A percentile compares a stretch with the other conserved stretches of the same genome.
phyloP scores from a whole-genome alignment of 1,140 invertebrate genomes.

The Hyles vespertilio region DNA sequence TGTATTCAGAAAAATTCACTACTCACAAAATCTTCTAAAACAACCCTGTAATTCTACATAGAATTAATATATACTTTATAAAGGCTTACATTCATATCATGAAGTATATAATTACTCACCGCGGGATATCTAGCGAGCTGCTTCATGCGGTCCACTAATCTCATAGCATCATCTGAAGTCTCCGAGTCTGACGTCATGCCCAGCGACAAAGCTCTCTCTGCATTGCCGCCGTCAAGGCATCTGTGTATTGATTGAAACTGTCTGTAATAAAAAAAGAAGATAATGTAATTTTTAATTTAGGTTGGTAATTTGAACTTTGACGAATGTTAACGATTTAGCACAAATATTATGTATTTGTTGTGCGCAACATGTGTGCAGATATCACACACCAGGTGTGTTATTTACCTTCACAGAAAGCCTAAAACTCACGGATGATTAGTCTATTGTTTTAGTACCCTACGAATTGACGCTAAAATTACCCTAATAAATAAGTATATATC shows the following conservation, averaged over 20 bases:
- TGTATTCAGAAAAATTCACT: neutral
- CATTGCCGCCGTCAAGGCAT: constrained; percentile 44
- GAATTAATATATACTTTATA: too few species aligned
- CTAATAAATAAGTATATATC: too few species aligned
- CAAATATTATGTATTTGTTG: too few species aligned
- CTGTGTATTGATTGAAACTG: constrained; percentile 54
- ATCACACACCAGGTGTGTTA: neutral
- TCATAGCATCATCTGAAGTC: constrained; percentile 64
- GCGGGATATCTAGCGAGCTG: constrained; percentile 55
- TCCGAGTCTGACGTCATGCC: constrained; percentile 65
- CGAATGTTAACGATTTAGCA: too few species aligned
- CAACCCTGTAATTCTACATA: too few species aligned
- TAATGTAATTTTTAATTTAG: neutral
- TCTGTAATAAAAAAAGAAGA: constrained; percentile 23
- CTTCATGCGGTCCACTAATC: constrained; percentile 57
- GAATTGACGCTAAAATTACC: too few species aligned
- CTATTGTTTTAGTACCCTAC: too few species aligned
- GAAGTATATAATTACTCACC: constrained; percentile 31
- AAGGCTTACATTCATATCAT: too few species aligned
- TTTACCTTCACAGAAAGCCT: too few species aligned
- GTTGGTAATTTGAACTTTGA: neutral
- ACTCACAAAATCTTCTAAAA: neutral
- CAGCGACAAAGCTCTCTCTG: constrained; percentile 49
- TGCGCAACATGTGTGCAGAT: neutral
- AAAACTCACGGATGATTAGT: too few species aligned